A percentile compares a stretch with the other conserved stretches of the same genome.
These are phyloP conservation scores for Anser cygnoides DNA, from an alignment of 2,113 vertebrate species.

Conservation along the genomic window DNA sequence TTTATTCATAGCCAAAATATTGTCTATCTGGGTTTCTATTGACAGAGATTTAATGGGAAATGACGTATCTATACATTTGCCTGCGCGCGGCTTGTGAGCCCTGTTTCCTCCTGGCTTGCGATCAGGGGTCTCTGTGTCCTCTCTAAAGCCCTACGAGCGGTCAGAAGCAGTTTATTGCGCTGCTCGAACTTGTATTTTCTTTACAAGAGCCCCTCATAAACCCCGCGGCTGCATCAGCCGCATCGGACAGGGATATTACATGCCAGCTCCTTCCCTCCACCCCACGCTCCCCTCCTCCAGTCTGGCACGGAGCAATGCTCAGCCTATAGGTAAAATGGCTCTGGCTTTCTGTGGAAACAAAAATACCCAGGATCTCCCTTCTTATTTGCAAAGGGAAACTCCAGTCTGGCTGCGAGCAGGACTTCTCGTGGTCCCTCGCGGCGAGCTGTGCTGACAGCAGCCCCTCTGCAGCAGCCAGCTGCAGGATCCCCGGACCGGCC, in stretches of 20 bases:
- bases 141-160: neutral
- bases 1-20: neutral
- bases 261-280: neutral
- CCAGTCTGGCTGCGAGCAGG: neutral
- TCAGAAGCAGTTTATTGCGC: neutral
- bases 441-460: neutral
- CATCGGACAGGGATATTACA: neutral
- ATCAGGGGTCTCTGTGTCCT: neutral
- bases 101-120: neutral
- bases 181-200: neutral
- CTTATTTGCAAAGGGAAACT: neutral
- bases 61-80: neutral
- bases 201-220: neutral
- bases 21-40: rapidly evolving
- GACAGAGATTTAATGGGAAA: neutral
- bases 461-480: neutral
- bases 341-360: neutral
- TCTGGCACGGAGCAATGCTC: conserved; percentile 1
- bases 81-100: neutral
- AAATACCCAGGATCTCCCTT: neutral
- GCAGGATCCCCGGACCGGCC: neutral
- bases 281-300: neutral
- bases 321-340: conserved; percentile 50
- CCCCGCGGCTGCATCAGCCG: neutral
- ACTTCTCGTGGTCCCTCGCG: neutral